phyloP scores from a whole-genome alignment of 1,140 invertebrate genomes.

The Diplogasteroides magnus region DNA sequence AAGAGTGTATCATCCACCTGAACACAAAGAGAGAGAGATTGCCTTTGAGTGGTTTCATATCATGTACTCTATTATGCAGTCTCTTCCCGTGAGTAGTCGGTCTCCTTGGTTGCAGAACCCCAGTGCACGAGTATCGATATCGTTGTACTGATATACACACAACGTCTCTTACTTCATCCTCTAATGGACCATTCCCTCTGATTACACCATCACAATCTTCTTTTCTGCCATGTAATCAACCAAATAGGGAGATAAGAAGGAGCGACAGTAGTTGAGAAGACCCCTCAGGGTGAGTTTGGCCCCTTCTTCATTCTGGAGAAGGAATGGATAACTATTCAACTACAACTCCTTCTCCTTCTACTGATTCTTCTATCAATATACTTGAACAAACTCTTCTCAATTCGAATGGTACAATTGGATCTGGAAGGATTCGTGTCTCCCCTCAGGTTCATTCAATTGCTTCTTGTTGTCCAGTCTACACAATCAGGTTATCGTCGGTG shows the following conservation, averaged over 20 bases:
- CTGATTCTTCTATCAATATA: background rate
- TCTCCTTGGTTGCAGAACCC: too few relatives aligned
- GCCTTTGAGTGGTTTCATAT: background rate
- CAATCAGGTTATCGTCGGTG: background rate
- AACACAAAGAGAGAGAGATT: background rate
- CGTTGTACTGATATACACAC: too few relatives aligned
- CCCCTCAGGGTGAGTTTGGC: too few relatives aligned
- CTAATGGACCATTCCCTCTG: background rate
- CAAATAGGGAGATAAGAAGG: too few relatives aligned
- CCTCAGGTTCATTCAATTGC: background rate
- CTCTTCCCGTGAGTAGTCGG: too few relatives aligned
- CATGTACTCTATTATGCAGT: too few relatives aligned
- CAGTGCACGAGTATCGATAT: too few relatives aligned
- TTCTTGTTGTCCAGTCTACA: background rate
- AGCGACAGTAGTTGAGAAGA: too few relatives aligned
- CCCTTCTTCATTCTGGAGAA: background rate
- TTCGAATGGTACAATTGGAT: background rate
- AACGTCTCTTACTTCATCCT: background rate
- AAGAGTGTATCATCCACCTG: background rate
- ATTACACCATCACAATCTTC: background rate
- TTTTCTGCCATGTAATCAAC: background rate
- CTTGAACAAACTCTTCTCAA: background rate
- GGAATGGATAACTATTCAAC: too few relatives aligned
- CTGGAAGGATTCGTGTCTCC: background rate
- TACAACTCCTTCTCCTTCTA: constrained; percentile 1